These are phyloP conservation scores for Orestias chungarensis DNA, from an alignment of 2,797 vertebrate species.

Conservation along the genomic window DNA sequence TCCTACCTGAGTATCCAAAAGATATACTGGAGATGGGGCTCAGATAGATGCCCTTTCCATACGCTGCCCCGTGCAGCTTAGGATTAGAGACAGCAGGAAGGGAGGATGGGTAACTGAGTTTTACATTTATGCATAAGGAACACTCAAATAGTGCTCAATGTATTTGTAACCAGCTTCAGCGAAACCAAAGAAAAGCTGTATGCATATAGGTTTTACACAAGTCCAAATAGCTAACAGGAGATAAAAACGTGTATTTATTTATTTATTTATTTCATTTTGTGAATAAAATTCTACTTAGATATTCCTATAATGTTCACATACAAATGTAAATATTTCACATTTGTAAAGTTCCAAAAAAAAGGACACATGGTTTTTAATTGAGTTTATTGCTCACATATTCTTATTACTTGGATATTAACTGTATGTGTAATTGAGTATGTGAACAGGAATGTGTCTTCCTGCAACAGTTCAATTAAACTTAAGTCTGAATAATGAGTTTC, in stretches of 20 bases:
- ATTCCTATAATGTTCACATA: conserved; percentile 16
- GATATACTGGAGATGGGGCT: conserved; percentile 99
- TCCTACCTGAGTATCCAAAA: conserved; percentile 99
- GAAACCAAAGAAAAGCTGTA: conserved; percentile 9
- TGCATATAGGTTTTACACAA: not conserved
- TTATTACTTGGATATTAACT: too few species aligned
- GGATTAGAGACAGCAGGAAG: conserved; percentile 85
- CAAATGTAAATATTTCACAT: not conserved
- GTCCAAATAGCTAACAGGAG: not conserved
- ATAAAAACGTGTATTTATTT: not conserved
- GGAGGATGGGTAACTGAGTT: conserved; percentile 76
- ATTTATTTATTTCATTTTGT: conserved; percentile 8
- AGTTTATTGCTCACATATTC: too few species aligned
- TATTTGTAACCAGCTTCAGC: conserved; percentile 7
- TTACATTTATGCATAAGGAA: conserved; percentile 31
- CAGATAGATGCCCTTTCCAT: conserved; percentile 99
- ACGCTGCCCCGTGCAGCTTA: conserved; percentile 99
- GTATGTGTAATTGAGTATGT: too few species aligned
- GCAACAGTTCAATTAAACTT: not conserved
- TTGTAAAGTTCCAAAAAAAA: not conserved
- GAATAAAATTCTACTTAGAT: conserved; percentile 1
- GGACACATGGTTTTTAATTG: not conserved
- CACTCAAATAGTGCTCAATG: conserved; percentile 16
- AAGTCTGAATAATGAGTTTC: not conserved
- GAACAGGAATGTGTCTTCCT: not conserved